Base-by-base conservation (phyloP, 2,888 invertebrate genomes). In the Drosophila anceps region DNA sequence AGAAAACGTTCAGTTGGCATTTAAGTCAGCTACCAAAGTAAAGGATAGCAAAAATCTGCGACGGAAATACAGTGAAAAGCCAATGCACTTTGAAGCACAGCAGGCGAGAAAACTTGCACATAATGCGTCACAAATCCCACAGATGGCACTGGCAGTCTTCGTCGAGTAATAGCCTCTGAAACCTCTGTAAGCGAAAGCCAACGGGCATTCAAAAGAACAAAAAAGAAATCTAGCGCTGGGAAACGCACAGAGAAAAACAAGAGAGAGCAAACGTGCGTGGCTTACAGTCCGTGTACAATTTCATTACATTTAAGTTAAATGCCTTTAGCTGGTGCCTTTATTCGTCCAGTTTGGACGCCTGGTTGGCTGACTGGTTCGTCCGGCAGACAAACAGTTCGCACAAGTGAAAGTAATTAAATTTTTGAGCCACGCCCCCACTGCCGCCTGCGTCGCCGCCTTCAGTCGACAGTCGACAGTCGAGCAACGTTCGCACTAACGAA, bases 371-470 rank as follows among this genome's bases (percentile, higher is more conserved):
- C 13, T 44, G 12, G 33, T 39, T 59, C 33, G 74, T 61, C 65
- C 72, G 76, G 33, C 81, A 84, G 82, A 76, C 84, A 84, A 84
- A 82, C 81, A 76, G 73, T 68, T 82, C 79, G 81, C 88, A 86
- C 79, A 81, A 88, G 84, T 88, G 86, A 88, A 86, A 88, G 88
- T 86, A 86, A 86, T 86, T 86, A 88, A 86, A 86, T 88, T 86
- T 86, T 84, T 84, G 75, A 84, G 74, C 73, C 41, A 44, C 58
- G 31, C 57, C 60, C 27, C 62, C 18, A 18, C 55, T 29, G 20
- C 13, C 35, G 24, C 13, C 44, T 9, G 70, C 58, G 65, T 6
- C 13, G 2, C 1, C 20, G 35, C 18, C 18, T 9, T 15, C 35
- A 15, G 29, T 20, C 20, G 24, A 18, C 12, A 33, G 13, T 13